A percentile compares a stretch with the other conserved stretches of the same genome.
Evolutionary conservation across 2,888 invertebrate species (phyloP).

Genomic region (Dasysyrphus albostriatus): DNA sequence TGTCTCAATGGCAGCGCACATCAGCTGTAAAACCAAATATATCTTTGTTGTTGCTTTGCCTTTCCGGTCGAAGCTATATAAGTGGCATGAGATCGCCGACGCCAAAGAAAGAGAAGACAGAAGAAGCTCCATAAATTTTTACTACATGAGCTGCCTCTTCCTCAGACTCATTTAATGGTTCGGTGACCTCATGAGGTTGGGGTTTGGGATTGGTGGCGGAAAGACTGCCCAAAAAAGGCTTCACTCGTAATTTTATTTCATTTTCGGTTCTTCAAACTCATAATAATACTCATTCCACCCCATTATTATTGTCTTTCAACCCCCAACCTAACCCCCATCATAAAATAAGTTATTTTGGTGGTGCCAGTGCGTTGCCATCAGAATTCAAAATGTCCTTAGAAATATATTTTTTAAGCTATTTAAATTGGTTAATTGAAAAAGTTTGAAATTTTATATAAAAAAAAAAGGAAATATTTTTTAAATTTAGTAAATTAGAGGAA

Average conservation of each 20-base stretch:
- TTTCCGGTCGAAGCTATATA: constrained; percentile 22
- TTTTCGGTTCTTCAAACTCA: constrained; percentile 32
- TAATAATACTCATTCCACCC: constrained; percentile 37
- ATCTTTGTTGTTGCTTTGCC: constrained; percentile 28
- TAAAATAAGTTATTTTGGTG: background rate
- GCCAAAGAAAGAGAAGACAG: background rate
- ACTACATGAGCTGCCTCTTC: constrained; percentile 34
- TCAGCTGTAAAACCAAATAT: background rate
- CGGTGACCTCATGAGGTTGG: constrained; percentile 36
- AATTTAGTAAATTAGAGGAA: constrained; percentile 14
- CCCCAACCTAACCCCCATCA: background rate
- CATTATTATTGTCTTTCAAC: constrained; percentile 7
- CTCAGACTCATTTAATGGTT: constrained; percentile 46
- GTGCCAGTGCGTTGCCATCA: constrained; percentile 14
- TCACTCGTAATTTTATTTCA: constrained; percentile 42
- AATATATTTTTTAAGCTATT: constrained; percentile 7
- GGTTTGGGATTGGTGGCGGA: background rate
- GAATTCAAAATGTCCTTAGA: background rate
- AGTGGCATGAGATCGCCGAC: background rate
- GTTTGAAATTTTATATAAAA: constrained; percentile 12
- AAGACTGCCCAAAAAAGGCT: constrained; percentile 47
- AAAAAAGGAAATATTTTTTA: background rate
- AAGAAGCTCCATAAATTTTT: constrained; percentile 44
- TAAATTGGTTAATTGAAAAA: constrained; percentile 26
- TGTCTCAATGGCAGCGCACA: constrained; percentile 48